phyloP scores from a whole-genome alignment of 2,113 vertebrate genomes.

The Labeo catla region DNA sequence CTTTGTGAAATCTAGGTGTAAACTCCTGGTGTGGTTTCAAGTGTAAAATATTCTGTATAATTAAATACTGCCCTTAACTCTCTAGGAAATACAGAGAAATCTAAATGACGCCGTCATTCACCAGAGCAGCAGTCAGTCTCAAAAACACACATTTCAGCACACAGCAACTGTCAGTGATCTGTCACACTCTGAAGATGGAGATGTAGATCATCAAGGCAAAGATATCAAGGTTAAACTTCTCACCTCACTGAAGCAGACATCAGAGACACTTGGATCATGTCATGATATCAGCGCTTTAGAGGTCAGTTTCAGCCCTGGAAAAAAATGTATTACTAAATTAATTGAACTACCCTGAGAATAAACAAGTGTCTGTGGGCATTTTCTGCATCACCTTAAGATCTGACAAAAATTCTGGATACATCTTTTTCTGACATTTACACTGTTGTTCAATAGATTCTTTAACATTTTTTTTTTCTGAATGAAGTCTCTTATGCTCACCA shows the following conservation, averaged over 20 bases:
- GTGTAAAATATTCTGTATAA: neutral
- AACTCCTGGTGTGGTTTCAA: neutral
- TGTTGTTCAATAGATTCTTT: no score
- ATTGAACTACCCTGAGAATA: neutral
- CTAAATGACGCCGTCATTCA: constrained; percentile 72
- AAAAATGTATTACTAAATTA: neutral
- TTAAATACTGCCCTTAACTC: neutral
- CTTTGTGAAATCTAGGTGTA: neutral
- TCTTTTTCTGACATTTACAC: neutral
- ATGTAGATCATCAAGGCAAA: constrained; percentile 34
- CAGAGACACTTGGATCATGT: constrained; percentile 44
- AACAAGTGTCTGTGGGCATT: neutral
- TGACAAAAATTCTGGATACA: neutral
- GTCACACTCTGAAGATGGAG: neutral
- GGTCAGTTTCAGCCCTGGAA: constrained; percentile 1
- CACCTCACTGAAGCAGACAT: constrained; percentile 57
- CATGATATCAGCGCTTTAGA: constrained; percentile 44
- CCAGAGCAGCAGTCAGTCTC: constrained; percentile 46
- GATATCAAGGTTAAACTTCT: constrained; percentile 56
- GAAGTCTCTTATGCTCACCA: neutral
- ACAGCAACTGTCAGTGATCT: neutral
- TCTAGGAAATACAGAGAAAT: constrained; percentile 72
- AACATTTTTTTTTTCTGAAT: no score
- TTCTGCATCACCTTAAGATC: neutral
- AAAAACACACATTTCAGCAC: constrained; percentile 50